Conservation (phyloP, 37 sponge, comb jelly and placozoan genomes). For the Hormiphora californensis region DNA sequence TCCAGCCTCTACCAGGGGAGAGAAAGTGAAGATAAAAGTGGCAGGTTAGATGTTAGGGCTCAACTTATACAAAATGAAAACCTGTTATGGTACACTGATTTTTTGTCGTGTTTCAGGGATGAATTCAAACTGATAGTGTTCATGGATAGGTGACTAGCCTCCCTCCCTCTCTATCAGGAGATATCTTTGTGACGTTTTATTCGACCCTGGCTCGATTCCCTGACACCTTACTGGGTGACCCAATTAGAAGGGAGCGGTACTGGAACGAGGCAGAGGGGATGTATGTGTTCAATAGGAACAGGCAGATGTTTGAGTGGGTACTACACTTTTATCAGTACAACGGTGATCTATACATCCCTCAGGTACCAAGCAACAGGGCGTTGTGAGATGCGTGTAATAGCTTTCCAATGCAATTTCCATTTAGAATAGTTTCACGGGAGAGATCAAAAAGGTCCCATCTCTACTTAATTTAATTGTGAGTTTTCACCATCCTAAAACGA, state of each 20-base stretch:
- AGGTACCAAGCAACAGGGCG: too few relatives aligned
- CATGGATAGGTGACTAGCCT: too few relatives aligned
- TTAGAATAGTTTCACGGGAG: background rate
- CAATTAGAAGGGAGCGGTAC: background rate
- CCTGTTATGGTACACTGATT: too few relatives aligned
- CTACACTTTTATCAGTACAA: background rate
- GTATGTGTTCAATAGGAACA: background rate
- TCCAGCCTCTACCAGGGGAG: too few relatives aligned
- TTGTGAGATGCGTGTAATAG: too few relatives aligned
- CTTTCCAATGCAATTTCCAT: background rate
- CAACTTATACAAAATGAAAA: too few relatives aligned
- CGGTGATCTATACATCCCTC: background rate
- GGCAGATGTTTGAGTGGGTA: background rate
- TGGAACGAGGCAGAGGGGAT: background rate
- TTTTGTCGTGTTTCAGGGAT: too few relatives aligned
- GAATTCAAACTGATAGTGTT: too few relatives aligned
- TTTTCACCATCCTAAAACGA: background rate
- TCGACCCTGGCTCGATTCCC: background rate
- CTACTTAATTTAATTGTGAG: background rate
- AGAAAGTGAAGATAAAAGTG: too few relatives aligned
- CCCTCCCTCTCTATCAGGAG: too few relatives aligned
- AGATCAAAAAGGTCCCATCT: background rate
- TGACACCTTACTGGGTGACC: background rate
- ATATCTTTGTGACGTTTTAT: background rate
- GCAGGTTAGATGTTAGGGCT: too few relatives aligned